These are phyloP conservation scores for Pocota personata DNA, from an alignment of 2,888 invertebrate species.

Conservation along the genomic window DNA sequence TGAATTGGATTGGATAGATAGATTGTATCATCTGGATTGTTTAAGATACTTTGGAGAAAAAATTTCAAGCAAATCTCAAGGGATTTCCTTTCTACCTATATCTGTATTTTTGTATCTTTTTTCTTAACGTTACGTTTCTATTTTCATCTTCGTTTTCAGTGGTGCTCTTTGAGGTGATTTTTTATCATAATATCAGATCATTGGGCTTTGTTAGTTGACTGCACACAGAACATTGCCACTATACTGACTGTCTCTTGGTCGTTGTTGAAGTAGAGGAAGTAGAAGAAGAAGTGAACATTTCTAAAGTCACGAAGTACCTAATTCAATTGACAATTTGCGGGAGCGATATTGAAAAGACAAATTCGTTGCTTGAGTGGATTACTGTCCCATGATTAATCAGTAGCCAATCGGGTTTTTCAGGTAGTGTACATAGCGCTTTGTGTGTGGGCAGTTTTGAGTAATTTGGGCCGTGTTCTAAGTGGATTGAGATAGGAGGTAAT, in stretches of 20 bases:
- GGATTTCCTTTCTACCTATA: conserved; percentile 43
- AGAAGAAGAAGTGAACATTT: conserved; percentile 23
- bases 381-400: conserved; percentile 56
- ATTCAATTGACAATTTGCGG: conserved; percentile 65
- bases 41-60: conserved; percentile 28
- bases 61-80: conserved; percentile 47
- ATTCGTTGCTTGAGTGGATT: conserved; percentile 51
- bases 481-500: conserved; percentile 9
- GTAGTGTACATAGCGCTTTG: neutral
- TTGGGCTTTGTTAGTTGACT: conserved; percentile 38
- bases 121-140: neutral
- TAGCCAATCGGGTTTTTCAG: conserved; percentile 16
- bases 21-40: conserved; percentile 61
- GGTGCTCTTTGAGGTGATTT: conserved; percentile 32
- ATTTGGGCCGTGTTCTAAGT: neutral
- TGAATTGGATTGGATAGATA: conserved; percentile 41
- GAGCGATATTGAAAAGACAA: conserved; percentile 44
- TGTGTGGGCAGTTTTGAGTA: conserved; percentile 39
- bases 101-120: conserved; percentile 5
- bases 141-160: conserved; percentile 12
- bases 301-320: conserved; percentile 36
- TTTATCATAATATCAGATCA: conserved; percentile 49
- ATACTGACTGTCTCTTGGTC: neutral
- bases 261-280: too few species aligned
- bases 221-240: neutral